Conservation (phyloP, 2,888 invertebrate species). For the Melitaea athalia region DNA sequence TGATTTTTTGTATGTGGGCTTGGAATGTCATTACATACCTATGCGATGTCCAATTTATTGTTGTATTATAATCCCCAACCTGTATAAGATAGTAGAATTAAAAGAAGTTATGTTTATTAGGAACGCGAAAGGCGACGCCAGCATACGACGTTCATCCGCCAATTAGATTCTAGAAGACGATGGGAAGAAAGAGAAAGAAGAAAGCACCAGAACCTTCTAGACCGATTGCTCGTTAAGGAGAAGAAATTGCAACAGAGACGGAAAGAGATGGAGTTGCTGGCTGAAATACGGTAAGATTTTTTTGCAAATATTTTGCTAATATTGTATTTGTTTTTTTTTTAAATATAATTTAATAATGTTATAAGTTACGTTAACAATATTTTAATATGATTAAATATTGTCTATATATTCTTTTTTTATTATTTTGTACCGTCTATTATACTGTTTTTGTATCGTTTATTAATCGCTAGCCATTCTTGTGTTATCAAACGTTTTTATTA, state of each 20-base stretch:
- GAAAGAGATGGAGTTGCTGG: constrained; percentile 86
- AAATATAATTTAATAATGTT: too few relatives aligned
- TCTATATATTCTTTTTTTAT: too few relatives aligned
- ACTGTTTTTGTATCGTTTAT: too few relatives aligned
- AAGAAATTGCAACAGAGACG: constrained; percentile 88
- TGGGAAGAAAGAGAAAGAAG: constrained; percentile 92
- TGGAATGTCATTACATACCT: too few relatives aligned
- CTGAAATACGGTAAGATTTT: constrained; percentile 80
- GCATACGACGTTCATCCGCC: constrained; percentile 94
- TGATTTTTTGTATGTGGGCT: too few relatives aligned
- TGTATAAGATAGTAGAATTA: not conserved
- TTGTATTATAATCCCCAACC: too few relatives aligned
- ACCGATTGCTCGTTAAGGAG: constrained; percentile 92
- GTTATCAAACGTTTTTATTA: too few relatives aligned
- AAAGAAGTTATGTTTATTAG: constrained; percentile 63
- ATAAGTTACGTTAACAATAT: too few relatives aligned
- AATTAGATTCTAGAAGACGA: constrained; percentile 92
- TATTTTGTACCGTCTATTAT: too few relatives aligned
- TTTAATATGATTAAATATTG: too few relatives aligned
- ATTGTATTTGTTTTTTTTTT: not conserved
- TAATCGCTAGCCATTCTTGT: too few relatives aligned
- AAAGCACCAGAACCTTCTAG: constrained; percentile 89
- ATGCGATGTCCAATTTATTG: too few relatives aligned
- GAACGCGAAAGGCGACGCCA: constrained; percentile 94
- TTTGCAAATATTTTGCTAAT: not conserved